These are phyloP conservation scores for Coremacera marginata DNA, from an alignment of 2,888 invertebrate genomes.

Conservation along the genomic window DNA sequence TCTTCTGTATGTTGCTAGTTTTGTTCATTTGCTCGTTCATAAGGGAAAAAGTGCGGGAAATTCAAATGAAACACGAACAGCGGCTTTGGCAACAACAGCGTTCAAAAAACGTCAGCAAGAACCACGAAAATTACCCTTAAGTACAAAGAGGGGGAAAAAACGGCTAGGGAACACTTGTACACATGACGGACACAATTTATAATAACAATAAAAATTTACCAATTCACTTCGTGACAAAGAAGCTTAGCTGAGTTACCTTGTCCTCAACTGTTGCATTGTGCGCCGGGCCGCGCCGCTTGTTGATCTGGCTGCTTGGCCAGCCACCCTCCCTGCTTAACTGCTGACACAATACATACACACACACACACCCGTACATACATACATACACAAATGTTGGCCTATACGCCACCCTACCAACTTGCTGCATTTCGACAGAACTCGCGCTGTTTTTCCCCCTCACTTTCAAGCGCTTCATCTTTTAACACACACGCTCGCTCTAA, in stretches of 20 bases:
- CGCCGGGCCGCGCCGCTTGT: background rate
- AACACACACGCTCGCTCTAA: background rate
- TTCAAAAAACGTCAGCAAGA: background rate
- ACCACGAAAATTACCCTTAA: constrained; percentile 1
- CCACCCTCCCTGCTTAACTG: background rate
- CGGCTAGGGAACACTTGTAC: background rate
- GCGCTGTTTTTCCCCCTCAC: background rate
- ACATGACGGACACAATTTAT: background rate
- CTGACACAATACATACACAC: background rate
- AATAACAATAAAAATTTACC: too few relatives aligned
- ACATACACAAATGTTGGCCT: too few relatives aligned
- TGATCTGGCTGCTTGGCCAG: background rate
- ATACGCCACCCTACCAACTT: too few relatives aligned
- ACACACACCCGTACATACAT: too few relatives aligned
- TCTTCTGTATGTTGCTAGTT: background rate
- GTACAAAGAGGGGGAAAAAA: background rate
- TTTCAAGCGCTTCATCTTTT: background rate
- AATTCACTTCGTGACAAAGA: background rate
- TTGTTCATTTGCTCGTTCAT: background rate
- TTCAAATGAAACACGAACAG: constrained; percentile 7
- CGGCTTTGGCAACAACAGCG: background rate
- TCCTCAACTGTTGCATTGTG: constrained; percentile 8
- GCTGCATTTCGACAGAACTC: background rate
- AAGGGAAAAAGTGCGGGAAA: constrained; percentile 15
- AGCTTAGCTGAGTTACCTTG: background rate